Evolutionary conservation across 1,140 invertebrate species (phyloP), one percentile per base, ranked within the genome.

Genomic region (Trichonephila clavipes): DNA sequence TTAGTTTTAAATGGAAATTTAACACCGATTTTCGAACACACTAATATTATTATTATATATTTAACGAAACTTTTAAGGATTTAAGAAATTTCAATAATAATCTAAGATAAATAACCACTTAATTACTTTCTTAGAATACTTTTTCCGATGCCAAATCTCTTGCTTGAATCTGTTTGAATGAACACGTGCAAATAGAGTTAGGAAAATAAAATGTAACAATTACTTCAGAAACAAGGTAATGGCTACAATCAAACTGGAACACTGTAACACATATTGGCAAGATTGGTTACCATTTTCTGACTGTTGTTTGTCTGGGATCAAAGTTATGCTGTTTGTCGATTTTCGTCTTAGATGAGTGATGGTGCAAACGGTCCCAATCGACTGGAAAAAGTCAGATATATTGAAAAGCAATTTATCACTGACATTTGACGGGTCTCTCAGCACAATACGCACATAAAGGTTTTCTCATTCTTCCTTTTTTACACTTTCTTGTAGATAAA

Each of bases 321-420:
- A 90, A 90, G 51, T 61, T 77, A 81, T 90, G 69, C 58, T 81
- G 88, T 88, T 88, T 88, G 87, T 88, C 87, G 88, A 90, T 90
- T 90, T 81, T 59, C 51, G 51, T 59, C 16, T 90, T 28, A 59
- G 12, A 90, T 77, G 72, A 90, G 69, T 90, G 72, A 90, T 90
- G 51, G 59, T 69, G n/a, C 69, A 61, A 90, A 90, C 21, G 88
- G 61, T 90, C 72, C 24, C 44, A 90, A 90, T 90, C 88, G 69
- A 90, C 18, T 90, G 59, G 44, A 90, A 89, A 90, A 90, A 90
- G 88, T 90, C 66, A 90, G 88, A 77, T 81, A 72, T 90, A 90
- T 90, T 81, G 88, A 90, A 90, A 90, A 90, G 88, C 66, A 59
- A 90, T 90, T 90, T 90, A 72, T 90, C 88, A 90, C 34, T 40